Evolutionary conservation across 2,797 vertebrate species (phyloP).

Genomic region (Masticophis lateralis): DNA sequence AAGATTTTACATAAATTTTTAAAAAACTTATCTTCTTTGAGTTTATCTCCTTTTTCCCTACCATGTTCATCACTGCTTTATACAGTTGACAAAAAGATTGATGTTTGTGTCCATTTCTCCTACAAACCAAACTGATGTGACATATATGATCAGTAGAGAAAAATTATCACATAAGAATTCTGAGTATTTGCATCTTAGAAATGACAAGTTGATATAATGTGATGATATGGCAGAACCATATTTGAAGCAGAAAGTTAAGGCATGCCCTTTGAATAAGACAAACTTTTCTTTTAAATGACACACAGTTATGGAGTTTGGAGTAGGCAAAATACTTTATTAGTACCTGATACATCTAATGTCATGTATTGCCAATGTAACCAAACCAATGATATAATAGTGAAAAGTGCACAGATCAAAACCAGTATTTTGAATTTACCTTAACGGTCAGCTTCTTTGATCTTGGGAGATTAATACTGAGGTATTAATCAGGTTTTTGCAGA

Average conservation of each 20-base stretch:
- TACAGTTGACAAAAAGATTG: not conserved
- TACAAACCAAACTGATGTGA: not conserved
- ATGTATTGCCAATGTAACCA: not conserved
- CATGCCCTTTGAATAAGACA: not conserved
- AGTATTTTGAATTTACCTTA: not conserved
- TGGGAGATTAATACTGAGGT: not conserved
- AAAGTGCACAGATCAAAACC: not conserved
- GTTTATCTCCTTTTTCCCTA: not conserved
- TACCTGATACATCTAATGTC: not conserved
- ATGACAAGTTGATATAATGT: not conserved
- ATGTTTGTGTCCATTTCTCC: not conserved
- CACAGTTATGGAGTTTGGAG: not conserved
- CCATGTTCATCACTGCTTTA: not conserved
- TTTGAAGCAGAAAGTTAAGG: not conserved
- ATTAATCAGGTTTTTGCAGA: not conserved
- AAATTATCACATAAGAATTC: not conserved
- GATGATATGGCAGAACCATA: not conserved
- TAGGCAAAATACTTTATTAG: not conserved
- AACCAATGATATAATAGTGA: not conserved
- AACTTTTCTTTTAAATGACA: not conserved
- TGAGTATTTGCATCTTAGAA: not conserved
- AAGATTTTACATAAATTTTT: not conserved
- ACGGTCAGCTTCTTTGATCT: not conserved
- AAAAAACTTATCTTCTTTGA: not conserved
- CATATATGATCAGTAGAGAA: not conserved